phyloP scores from a whole-genome alignment of 30 jellyfish, hydroid and myxozoan genomes.

The Haliclystus octoradiatus region DNA sequence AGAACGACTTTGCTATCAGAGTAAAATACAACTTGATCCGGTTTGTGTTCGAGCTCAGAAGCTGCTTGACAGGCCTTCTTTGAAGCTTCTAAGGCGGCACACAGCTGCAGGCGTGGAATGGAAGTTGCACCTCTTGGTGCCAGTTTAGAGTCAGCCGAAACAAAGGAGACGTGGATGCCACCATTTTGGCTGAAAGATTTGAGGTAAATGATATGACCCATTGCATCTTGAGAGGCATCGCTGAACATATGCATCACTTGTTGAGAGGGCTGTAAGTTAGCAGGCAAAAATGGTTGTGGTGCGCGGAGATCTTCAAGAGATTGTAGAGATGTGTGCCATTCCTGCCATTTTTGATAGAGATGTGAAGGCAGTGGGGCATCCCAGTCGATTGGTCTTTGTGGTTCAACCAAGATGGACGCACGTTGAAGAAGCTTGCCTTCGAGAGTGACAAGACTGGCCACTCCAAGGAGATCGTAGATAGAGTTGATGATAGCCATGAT shows the following conservation, averaged over 20 bases:
- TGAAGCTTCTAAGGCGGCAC: neutral
- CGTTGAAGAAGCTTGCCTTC: neutral
- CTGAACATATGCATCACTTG: neutral
- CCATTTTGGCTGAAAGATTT: neutral
- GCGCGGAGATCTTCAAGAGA: no score
- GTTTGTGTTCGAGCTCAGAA: neutral
- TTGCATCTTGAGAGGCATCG: neutral
- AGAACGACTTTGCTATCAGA: neutral
- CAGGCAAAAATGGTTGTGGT: no score
- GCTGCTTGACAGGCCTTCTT: neutral
- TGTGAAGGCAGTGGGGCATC: constrained; percentile 2
- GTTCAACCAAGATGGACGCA: neutral
- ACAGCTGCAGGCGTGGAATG: neutral
- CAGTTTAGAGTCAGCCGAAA: neutral
- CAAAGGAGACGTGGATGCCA: neutral
- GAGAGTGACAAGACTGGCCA: neutral
- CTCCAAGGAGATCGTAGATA: neutral
- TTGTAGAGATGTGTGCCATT: no score
- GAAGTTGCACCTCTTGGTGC: neutral
- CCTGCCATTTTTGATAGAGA: no score
- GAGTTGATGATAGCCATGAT: neutral
- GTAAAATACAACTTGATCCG: neutral
- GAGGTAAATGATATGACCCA: neutral
- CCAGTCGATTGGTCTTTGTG: no score
- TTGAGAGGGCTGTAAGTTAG: no score